phyloP scores from a whole-genome alignment of 2,113 vertebrate genomes.

The Mixornis gularis region DNA sequence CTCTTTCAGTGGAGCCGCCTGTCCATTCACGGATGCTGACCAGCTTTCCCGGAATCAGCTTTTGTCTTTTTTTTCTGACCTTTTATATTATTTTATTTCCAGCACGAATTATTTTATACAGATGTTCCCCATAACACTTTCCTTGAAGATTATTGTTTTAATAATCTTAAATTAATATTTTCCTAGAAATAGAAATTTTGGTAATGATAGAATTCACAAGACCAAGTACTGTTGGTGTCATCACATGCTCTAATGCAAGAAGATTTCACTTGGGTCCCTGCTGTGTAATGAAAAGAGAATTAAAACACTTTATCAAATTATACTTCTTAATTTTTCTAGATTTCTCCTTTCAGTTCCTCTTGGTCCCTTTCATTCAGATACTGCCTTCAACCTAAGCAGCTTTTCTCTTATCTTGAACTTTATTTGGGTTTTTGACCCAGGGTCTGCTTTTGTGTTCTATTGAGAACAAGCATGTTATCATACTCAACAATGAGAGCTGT shows the following conservation, averaged over 20 bases:
- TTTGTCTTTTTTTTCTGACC: too few relatives aligned
- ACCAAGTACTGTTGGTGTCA: neutral
- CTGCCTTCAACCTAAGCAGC: neutral
- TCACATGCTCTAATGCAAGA: neutral
- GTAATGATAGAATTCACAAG: neutral
- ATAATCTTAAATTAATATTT: constrained; percentile 7
- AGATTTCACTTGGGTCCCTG: neutral
- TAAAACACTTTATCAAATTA: neutral
- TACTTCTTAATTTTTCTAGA: neutral
- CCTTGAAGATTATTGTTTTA: neutral
- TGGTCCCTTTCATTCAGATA: neutral
- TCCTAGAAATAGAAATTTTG: neutral
- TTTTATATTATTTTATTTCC: too few relatives aligned
- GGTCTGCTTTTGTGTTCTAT: neutral
- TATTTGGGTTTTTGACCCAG: neutral
- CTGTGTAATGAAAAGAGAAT: neutral
- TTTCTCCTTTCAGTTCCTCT: neutral
- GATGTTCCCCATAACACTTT: neutral
- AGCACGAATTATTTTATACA: too few relatives aligned
- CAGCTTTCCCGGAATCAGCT: too few relatives aligned
- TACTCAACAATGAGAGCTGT: neutral
- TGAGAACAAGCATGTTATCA: neutral
- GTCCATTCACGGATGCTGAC: too few relatives aligned
- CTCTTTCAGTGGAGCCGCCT: too few relatives aligned
- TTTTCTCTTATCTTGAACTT: neutral